Evolutionary conservation across 2,888 invertebrate species (phyloP), one percentile per base, ranked within the genome.

Genomic region (Clunio marinus): DNA sequence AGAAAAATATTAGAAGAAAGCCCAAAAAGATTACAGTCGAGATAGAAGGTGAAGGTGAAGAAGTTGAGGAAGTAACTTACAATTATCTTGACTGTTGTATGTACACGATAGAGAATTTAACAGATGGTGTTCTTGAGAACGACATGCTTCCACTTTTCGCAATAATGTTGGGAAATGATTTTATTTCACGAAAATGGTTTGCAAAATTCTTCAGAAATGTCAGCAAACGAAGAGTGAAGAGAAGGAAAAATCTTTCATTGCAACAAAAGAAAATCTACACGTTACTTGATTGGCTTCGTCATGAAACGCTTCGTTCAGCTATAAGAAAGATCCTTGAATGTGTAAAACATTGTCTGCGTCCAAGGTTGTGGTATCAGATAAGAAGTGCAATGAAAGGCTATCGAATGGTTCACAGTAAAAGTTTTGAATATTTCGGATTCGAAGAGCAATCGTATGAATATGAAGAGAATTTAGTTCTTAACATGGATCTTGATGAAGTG

Each of bases 91-190:
- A 84, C 70, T 92, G 93, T 74, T 84, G 87, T 75, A 81, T 92
- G 20, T 96, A 88, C 74, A 83, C 80, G 73, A 83, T 88, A 0
- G 85, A 90, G 69, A 82, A 86, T 72, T 83, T 96, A 73, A 80
- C 82, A 13, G 81, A 81, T 75, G 84, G 85, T 1, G 86, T 86
- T 0, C 75, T 93, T 28, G 82, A 86, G 70, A 83, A 83, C 71
- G 83, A 84, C 15, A 78, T 88, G 70, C 75, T 96, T 60, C 93
- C 94, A 0, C 75, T 96, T 22, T 81, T 93, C 70, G 91, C 93
- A 0, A 88, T 90, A 1, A 75, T 96, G 35, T 79, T 95, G 5
- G 96, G 96, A 1, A 96, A 96, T 80, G 96, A 96, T 78, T 95
- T 89, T 78, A 86, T 94, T 7, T 82, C 86, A 41, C 82, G 82